Evolutionary conservation across 2,113 vertebrate species (phyloP), one percentile per base, ranked within the genome.

Genomic region (Pheucticus melanocephalus): DNA sequence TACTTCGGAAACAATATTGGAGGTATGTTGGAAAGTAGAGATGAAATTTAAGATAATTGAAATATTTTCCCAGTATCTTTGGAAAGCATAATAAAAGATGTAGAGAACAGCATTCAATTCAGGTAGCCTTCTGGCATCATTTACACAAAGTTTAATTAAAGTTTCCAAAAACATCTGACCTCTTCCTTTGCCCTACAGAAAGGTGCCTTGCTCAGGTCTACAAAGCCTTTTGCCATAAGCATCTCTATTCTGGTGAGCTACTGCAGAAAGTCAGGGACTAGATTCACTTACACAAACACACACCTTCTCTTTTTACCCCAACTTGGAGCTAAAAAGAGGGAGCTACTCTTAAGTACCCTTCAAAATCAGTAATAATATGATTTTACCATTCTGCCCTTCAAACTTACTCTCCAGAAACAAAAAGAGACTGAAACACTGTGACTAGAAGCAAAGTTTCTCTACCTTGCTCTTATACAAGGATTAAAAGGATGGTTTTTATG

Each of bases 401-500:
- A 71, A 54, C 21, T 63, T 86, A 78, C 78, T 65, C 64, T 69
- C 37, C 76, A 54, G 61, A 88, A 78, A 37, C 22, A 78, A 92
- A 68, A 91, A 94, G 70, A 65, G 53, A 75, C 68, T 53, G 77
- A 75, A 87, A 91, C 51, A 84, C 11, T 47, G 35, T 39, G 44
- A 33, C 86, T 11, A 56, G 86, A 63, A 76, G 14, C 53, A 69
- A 70, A 86, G 63, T 79, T 94, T 93, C 27, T 39, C 30, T 84
- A 78, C 84, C 81, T 90, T 91, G 91, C 68, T 83, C 35, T 76
- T 82, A 57, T 71, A 45, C 57, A 35, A 88, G 48, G 69, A 89
- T 94, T 95, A 95, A 94, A 95, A 86, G 47, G 56, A 89, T 70
- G 65, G 91, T 54, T 96, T 96, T 96, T 94, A 94, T 89, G 68